Evolutionary conservation across 2,113 vertebrate genomes (phyloP).

Genomic region (Oenanthe oenanthe): DNA sequence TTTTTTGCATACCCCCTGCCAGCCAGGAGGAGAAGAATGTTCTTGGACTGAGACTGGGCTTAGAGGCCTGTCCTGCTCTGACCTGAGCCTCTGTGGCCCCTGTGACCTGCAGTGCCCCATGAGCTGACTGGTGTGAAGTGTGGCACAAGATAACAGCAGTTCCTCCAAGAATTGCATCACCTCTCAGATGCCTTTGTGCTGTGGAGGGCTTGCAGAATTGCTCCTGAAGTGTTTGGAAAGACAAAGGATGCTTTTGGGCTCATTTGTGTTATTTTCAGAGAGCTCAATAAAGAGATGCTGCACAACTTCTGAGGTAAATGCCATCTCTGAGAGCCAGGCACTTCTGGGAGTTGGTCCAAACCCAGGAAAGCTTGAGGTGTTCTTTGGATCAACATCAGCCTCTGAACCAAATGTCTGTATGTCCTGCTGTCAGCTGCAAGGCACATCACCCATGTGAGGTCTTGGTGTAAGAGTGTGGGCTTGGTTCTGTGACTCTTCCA

Average conservation of each 20-base stretch:
- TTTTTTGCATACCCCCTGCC: not conserved
- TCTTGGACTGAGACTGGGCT: not conserved
- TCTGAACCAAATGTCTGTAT: not conserved
- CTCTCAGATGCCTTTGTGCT: not conserved
- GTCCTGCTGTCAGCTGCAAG: not conserved
- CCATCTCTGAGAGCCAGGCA: not conserved
- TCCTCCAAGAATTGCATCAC: not conserved
- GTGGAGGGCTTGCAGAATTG: not conserved
- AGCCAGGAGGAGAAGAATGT: not conserved
- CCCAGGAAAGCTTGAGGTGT: not conserved
- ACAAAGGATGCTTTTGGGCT: not conserved
- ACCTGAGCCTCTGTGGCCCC: not conserved
- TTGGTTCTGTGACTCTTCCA: not conserved
- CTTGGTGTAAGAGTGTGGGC: not conserved
- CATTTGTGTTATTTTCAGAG: not conserved
- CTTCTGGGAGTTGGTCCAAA: not conserved
- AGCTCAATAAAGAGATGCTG: not conserved
- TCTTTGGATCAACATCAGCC: not conserved
- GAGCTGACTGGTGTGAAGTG: not conserved
- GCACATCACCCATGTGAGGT: fast-evolving
- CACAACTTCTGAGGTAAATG: not conserved
- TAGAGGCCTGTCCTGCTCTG: not conserved
- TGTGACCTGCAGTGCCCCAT: not conserved
- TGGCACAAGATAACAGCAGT: not conserved
- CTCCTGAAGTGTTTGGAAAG: not conserved